A percentile compares a stretch with the other conserved stretches of the same genome.
phyloP scores from a whole-genome alignment of 2,888 invertebrate species.

The Arge pagana region DNA sequence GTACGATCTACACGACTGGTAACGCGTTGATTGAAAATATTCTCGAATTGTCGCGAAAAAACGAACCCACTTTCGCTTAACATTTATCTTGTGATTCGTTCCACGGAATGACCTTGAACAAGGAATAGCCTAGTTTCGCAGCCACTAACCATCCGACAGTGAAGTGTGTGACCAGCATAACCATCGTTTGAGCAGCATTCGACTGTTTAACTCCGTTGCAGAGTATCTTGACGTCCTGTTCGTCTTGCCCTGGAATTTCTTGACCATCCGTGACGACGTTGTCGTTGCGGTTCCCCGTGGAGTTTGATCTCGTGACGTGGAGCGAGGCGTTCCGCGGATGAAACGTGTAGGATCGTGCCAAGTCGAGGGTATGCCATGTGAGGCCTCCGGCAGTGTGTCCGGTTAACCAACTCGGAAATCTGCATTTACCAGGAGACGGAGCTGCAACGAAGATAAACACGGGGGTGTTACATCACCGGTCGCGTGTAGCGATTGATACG shows the following conservation, averaged over 20 bases:
- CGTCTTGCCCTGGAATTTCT: constrained; percentile 49
- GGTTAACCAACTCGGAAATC: constrained; percentile 87
- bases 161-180: constrained; percentile 71
- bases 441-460: constrained; percentile 63
- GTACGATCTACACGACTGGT: no score
- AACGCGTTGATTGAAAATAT: no score
- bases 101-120: no score
- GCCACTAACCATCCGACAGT: constrained; percentile 78
- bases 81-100: no score
- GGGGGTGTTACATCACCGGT: no score
- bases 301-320: constrained; percentile 65
- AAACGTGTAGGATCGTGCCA: constrained; percentile 83
- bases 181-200: constrained; percentile 59
- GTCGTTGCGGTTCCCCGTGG: constrained; percentile 46
- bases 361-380: constrained; percentile 86
- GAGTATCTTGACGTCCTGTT: constrained; percentile 53
- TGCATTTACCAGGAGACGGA: constrained; percentile 75
- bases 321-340: constrained; percentile 80
- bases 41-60: no score
- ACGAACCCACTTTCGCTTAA: no score
- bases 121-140: no score
- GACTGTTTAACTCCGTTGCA: constrained; percentile 53
- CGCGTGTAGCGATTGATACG: no score
- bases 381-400: constrained; percentile 63
- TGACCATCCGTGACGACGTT: constrained; percentile 44